Evolutionary conservation across 2,888 invertebrate genomes (phyloP), one percentile per base, ranked within the genome.

Genomic region (Heteromyza rotundicornis): DNA sequence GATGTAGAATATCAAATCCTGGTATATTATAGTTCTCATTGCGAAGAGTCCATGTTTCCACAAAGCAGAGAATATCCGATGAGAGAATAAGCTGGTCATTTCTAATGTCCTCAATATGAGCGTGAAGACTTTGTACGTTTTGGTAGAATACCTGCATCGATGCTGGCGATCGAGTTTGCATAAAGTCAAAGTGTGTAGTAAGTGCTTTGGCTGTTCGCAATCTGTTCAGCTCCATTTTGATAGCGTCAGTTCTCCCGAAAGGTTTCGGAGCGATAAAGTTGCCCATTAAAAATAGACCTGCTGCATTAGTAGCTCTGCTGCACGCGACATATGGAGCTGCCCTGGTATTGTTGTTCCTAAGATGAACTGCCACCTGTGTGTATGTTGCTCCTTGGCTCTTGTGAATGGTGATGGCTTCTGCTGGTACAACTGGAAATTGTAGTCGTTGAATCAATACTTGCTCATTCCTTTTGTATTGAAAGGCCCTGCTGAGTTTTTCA

Each of bases 91-190:
- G 44, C 1, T 19, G 10, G 36, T 63, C 57, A 12, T 24, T 47
- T 24, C 7, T 16, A 17, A 62, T 56, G 32, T 62, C 62, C 20
- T 54, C 22, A n/a, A 35, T 16, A 40, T 64, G 27, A 2, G 54
- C 60, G 1, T 47, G 51, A 50, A 64, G 53, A 49, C 62, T 64
- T 62, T 62, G 57, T 10, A 64, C 27, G 32, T 61, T 64, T 32
- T 64, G 61, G 12, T 36, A 61, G 32, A 23, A 56, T 8, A 50
- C 1, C 27, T 50, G 52, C 10, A 27, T 24, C 7, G 3, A 22
- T 1, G 24, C n/a, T 8, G 40, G 17, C 8, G 59, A 44, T 10
- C 8, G 2, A 17, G 54, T 59, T 51, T 36, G 19, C 40, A 16
- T 3, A 62, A 20, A 50, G 19, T 50, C 49, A 14, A 19, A 50